phyloP scores from a whole-genome alignment of 2,888 invertebrate genomes.

The Campoplex capitator region DNA sequence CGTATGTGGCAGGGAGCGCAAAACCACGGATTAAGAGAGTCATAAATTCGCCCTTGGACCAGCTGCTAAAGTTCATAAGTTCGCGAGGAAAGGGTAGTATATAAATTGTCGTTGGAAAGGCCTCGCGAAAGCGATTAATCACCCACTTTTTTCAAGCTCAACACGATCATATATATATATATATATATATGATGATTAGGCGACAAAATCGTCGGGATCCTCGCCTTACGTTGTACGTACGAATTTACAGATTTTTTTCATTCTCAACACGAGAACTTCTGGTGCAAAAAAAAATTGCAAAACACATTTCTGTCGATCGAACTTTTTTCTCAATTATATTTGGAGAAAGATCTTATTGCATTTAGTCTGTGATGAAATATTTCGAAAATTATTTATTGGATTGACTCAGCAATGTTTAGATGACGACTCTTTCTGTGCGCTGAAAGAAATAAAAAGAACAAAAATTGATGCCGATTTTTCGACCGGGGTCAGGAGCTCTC shows the following conservation, averaged over 20 bases:
- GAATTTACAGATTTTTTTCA: neutral
- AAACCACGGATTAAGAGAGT: slow-evolving; percentile 77
- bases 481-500: too few species aligned
- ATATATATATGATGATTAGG: neutral
- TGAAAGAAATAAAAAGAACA: too few species aligned
- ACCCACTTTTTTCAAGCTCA: slow-evolving; percentile 30
- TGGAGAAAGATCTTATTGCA: too few species aligned
- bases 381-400: too few species aligned
- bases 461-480: too few species aligned
- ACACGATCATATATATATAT: slow-evolving; percentile 13
- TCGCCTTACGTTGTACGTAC: neutral
- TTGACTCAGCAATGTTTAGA: too few species aligned
- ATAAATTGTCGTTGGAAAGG: slow-evolving; percentile 63
- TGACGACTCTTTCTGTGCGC: too few species aligned
- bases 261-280: neutral
- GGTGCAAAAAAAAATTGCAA: neutral
- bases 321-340: too few species aligned
- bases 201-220: slow-evolving; percentile 17
- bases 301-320: too few species aligned
- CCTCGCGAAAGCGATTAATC: slow-evolving; percentile 37
- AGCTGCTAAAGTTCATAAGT: slow-evolving; percentile 74
- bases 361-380: too few species aligned
- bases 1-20: slow-evolving; percentile 70
- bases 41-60: slow-evolving; percentile 74
- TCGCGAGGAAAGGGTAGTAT: slow-evolving; percentile 63